A percentile compares a stretch with the other conserved stretches of the same genome.
These are phyloP conservation scores for Pycnomerus fuliginosus DNA, from an alignment of 2,888 invertebrate genomes.

Conservation along the genomic window DNA sequence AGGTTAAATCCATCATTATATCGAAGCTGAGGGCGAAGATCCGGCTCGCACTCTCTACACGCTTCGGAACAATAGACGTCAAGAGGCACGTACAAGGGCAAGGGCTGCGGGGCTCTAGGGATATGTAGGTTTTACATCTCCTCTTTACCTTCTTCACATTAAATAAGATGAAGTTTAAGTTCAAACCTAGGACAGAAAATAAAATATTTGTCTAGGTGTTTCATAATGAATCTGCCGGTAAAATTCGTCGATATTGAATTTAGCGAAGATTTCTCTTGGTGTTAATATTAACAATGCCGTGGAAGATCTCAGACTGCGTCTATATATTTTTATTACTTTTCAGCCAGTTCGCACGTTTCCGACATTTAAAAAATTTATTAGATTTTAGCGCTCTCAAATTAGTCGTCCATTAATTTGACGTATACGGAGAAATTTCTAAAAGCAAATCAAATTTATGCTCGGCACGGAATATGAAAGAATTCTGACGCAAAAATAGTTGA, in stretches of 20 bases:
- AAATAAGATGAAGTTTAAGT: no score
- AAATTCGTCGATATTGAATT: no score
- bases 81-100: constrained; percentile 51
- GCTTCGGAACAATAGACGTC: constrained; percentile 53
- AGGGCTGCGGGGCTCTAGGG: constrained; percentile 40
- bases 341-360: constrained; percentile 17
- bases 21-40: constrained; percentile 51
- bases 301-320: constrained; percentile 1
- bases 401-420: constrained; percentile 31
- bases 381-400: constrained; percentile 29
- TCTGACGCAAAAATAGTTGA: constrained; percentile 30
- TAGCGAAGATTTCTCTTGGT: no score
- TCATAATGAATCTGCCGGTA: no score
- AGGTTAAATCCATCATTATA: constrained; percentile 53
- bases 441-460: constrained; percentile 26
- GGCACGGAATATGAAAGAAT: constrained; percentile 23
- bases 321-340: constrained; percentile 17
- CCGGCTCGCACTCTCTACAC: constrained; percentile 49
- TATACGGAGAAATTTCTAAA: constrained; percentile 28
- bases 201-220: no score
- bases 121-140: constrained; percentile 30
- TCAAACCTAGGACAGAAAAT: no score
- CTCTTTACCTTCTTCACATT: no score
- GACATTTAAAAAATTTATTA: constrained; percentile 29
- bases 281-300: constrained; percentile 15